Evolutionary conservation across 2,888 invertebrate genomes (phyloP), one percentile per base, ranked within the genome.

Genomic region (Alsophila aescularia): DNA sequence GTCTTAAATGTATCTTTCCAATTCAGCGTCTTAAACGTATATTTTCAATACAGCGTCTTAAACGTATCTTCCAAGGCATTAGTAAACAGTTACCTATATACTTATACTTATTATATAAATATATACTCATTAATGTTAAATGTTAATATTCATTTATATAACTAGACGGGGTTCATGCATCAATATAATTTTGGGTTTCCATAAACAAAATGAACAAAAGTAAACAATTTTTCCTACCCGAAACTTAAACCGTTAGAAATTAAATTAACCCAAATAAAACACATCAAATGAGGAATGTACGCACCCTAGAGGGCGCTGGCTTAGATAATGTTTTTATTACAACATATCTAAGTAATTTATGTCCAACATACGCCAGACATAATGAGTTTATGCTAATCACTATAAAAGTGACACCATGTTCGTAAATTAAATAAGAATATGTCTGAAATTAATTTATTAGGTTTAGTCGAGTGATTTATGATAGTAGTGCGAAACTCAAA

Each of bases 331-430:
- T 75, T 75, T 85, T 87, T 86, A 83, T 81, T 79, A 83, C 73
- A 75, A 79, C 82, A 82, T 83, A 85, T 86, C 85, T 83, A 80
- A 66, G 73, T 89, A 83, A 88, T 90, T 87, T 88, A 88, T 87
- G 77, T 76, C 60, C 62, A 59, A 62, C 70, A 71, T 57, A 67
- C 63, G 53, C 61, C 65, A 47, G 54, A 57, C 72, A 68, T 83
- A 88, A 88, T 85, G 85, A 82, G 76, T 79, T 82, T 87, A 88
- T 88, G 89, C 73, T 86, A 88, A 88, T 85, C 75, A 82, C 75
- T 58, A 67, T 69, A 71, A 75, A 77, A 81, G 71, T 75, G 77
- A 85, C 79, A 79, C 76, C 72, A 39, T 67, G 68, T 71, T 68
- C 37, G 34, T 48, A 62, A 66, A 66, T 64, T 64, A 54, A 62